Conservation (phyloP, 2,888 invertebrate genomes). For the Selenia dentaria region DNA sequence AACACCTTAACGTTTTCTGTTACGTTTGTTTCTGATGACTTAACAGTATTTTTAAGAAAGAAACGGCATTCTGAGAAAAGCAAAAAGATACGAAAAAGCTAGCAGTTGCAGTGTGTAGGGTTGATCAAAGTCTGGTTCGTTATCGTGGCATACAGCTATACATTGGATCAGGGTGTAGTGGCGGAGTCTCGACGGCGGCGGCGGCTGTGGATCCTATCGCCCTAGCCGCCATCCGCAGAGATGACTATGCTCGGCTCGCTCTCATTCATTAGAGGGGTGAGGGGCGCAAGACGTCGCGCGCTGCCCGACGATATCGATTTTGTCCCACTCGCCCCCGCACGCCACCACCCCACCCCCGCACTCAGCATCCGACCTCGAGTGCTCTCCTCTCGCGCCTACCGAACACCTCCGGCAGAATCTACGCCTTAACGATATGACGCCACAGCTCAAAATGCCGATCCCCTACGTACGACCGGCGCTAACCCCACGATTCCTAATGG, state of each 20-base stretch:
- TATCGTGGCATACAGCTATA: slow-evolving; percentile 53
- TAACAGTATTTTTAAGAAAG: too few relatives aligned
- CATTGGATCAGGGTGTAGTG: slow-evolving; percentile 44
- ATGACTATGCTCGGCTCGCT: slow-evolving; percentile 80
- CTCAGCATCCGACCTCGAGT: slow-evolving; percentile 84
- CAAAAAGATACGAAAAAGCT: neutral
- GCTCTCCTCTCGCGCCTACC: slow-evolving; percentile 82
- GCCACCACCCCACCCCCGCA: slow-evolving; percentile 63
- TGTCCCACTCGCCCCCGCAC: slow-evolving; percentile 70
- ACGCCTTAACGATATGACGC: slow-evolving; percentile 76
- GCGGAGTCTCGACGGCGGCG: slow-evolving; percentile 50
- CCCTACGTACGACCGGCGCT: slow-evolving; percentile 49
- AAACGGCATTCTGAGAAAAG: neutral
- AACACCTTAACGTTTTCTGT: too few relatives aligned
- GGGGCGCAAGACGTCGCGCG: slow-evolving; percentile 81
- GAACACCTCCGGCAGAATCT: slow-evolving; percentile 80
- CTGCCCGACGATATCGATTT: slow-evolving; percentile 83
- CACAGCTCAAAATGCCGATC: slow-evolving; percentile 78
- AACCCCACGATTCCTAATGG: slow-evolving; percentile 71
- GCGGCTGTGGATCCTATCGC: slow-evolving; percentile 61
- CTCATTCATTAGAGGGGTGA: slow-evolving; percentile 81
- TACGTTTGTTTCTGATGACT: too few relatives aligned
- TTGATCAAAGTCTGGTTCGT: slow-evolving; percentile 44
- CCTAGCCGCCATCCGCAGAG: slow-evolving; percentile 76
- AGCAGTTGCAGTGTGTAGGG: neutral